Evolutionary conservation across 37 sponge, comb jelly and placozoan species (phyloP), one percentile per base, ranked within the genome.

Genomic region (Cladorhizidae sp.): DNA sequence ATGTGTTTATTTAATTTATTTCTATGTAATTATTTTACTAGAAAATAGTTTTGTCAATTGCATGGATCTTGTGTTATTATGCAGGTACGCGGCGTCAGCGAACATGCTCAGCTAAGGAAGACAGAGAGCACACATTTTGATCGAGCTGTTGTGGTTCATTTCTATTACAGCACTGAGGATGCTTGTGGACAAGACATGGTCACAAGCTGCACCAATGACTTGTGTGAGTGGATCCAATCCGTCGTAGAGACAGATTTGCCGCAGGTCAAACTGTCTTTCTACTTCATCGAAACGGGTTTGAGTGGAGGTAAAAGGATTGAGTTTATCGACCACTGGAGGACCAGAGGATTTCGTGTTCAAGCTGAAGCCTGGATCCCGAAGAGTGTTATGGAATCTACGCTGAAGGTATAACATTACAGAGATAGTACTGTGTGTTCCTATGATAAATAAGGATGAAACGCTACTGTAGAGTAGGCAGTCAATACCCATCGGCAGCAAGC

Each of bases 131-230:
- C 45, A 8, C 70, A 45, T 20, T 58, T 77, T 29, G 93, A 89
- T 40, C 67, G 83, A 23, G 61, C 36, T 12, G 36, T 93, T 2
- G 57, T 80, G 15, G 64, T 85, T 0, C 62, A 73, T 25, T 93
- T 93, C 74, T 41, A 72, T 20, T 93, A 78, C 57, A 21, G 14
- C 42, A 88, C 93, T 8, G 56, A 74, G 5, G 89, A 88, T 77
- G 93, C 93, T 1, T 70, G 80, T 39, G 93, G 93, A 1, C 93
- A 93, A 64, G 88, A 93, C 71, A 93, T 93, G 93, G 85, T 84
- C n/a, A 93, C 93, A 2, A 78, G 77, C 28, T 68, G 72, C 37
- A 93, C 93, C 0, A 85, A 79, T 79, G 80, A 88, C 35, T 65
- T 82, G 12, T 88, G 89, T 70, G 85, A 77, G 83, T 93, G 93